Base-by-base conservation (phyloP, 2,888 invertebrate genomes). In the Amblyjoppa proteus region DNA sequence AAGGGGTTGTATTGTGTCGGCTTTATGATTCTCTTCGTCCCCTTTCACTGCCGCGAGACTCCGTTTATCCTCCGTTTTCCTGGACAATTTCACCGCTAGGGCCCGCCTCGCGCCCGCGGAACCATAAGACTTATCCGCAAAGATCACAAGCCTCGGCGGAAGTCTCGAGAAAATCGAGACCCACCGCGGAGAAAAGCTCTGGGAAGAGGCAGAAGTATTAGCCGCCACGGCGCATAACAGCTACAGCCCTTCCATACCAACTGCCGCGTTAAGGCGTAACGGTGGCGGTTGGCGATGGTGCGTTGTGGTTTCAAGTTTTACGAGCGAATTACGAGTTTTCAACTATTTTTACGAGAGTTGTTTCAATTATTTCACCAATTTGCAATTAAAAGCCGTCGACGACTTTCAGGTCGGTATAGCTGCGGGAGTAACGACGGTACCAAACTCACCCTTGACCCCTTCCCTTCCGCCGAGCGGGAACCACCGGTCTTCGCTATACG, bases 351-450 rank as follows among this genome's bases (percentile, higher is more conserved):
- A 94, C 93, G 94, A 93, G 92, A 93, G 93, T 93, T 93, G 94
- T 94, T 94, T 94, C 94, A 94, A 94, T 94, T 94, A 94, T 94
- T 94, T 93, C 92, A 91, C 93, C 93, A 94, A 93, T 94, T 94
- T 93, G 94, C 93, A 93, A 93, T 94, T 93, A 94, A 93, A 93
- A 93, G 90, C 89, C 81, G 81, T 81, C 86, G 70, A 88, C 88
- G 89, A 89, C 89, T 83, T 61, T 68, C 68, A 88, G 88, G 56
- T 45, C 61, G 82, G 66, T 56, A 76, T 51, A 68, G 73, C 71
- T 51, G 70, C n/a, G 75, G 66, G 69, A 78, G 70, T 74, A 78
- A 49, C 73, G 69, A 41, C 73, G 82, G 66, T 71, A 66, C 82
- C 80, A 74, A 69, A 83, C 81, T 86, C 83, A 81, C 88, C 88